phyloP scores from a whole-genome alignment of 2,888 invertebrate species.

The Caenorhabditis sp. region DNA sequence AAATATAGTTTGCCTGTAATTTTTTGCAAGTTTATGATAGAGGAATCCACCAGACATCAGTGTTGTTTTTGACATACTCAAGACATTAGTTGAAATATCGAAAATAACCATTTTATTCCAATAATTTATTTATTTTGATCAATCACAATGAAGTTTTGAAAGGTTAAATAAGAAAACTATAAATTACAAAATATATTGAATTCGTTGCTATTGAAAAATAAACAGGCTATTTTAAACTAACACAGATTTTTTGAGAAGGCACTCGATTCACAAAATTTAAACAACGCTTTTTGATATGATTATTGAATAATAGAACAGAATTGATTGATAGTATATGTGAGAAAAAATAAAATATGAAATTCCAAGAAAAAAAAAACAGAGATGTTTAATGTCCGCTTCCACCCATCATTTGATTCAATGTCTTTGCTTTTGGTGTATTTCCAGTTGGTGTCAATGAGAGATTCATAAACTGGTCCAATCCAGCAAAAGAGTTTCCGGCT shows the following conservation, averaged over 20 bases:
- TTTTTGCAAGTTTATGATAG: too few species aligned
- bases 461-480: slow-evolving; percentile 33
- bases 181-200: too few species aligned
- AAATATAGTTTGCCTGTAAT: too few species aligned
- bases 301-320: neutral
- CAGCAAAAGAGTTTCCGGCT: slow-evolving; percentile 33
- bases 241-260: slow-evolving; percentile 2
- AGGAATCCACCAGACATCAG: too few species aligned
- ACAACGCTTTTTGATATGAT: neutral
- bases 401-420: slow-evolving; percentile 36
- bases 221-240: neutral
- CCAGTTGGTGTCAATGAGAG: slow-evolving; percentile 21
- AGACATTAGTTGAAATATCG: too few species aligned
- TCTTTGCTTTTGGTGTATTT: slow-evolving; percentile 31
- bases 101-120: too few species aligned
- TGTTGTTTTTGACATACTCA: too few species aligned
- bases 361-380: neutral
- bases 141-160: too few species aligned
- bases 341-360: neutral
- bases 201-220: neutral
- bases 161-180: too few species aligned
- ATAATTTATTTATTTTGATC: too few species aligned
- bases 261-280: neutral
- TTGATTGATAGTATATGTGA: neutral
- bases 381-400: neutral